Percentiles rank a stretch among this genome's conserved stretches.
Conservation (phyloP, 1,140 invertebrate genomes). For the Dysdera silvatica region DNA sequence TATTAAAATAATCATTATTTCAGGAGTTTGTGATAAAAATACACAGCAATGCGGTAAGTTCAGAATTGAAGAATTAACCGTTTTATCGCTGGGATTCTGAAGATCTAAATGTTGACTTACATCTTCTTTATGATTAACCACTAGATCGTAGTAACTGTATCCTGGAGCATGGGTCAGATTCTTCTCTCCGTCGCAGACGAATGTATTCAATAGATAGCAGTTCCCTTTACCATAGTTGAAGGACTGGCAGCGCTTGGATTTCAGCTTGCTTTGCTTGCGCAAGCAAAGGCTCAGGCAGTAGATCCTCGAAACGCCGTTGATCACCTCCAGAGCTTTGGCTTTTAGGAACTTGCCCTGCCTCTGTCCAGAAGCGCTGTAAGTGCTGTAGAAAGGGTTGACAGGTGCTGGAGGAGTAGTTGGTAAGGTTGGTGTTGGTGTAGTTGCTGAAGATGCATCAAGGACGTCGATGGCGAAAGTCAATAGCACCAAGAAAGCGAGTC, state of each 20-base stretch:
- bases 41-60: no score
- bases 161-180: slow-evolving; percentile 16
- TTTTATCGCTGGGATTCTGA: no score
- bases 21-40: no score
- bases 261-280: slow-evolving; percentile 4
- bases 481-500: no score
- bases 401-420: slow-evolving; percentile 19
- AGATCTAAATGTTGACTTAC: no score
- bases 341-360: slow-evolving; percentile 25
- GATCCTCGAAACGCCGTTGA: slow-evolving; percentile 5
- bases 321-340: slow-evolving; percentile 10
- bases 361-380: slow-evolving; percentile 12
- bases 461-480: no score
- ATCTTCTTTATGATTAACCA: slow-evolving; percentile 12
- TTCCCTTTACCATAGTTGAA: slow-evolving; percentile 13
- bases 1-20: no score
- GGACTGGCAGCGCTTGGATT: slow-evolving; percentile 18
- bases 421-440: slow-evolving; percentile 20
- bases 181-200: slow-evolving; percentile 18
- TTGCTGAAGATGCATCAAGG: no score
- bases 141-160: slow-evolving; percentile 15
- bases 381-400: slow-evolving; percentile 13
- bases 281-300: slow-evolving; percentile 16
- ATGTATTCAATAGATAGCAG: slow-evolving; percentile 22
- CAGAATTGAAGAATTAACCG: no score